These are phyloP conservation scores for Xenopus tropicalis DNA, from an alignment of 2,113 vertebrate species.

Conservation along the genomic window DNA sequence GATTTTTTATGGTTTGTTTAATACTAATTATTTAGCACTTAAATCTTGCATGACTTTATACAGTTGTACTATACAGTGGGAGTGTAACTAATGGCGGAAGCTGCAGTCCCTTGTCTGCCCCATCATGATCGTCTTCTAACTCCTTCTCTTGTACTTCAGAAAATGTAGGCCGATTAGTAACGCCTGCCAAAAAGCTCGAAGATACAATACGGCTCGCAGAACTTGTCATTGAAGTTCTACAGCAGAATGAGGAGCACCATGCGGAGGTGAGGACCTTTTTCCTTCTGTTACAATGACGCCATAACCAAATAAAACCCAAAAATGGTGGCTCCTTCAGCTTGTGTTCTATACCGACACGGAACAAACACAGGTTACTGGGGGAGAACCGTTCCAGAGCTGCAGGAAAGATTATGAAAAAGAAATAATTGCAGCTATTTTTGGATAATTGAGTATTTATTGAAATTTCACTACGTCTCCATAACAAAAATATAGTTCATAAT, in stretches of 20 bases:
- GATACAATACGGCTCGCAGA: constrained; percentile 95
- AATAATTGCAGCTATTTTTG: too few species aligned
- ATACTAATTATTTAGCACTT: constrained; percentile 71
- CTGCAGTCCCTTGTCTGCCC: constrained; percentile 56
- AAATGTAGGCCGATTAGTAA: constrained; percentile 96
- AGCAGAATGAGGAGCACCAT: constrained; percentile 97
- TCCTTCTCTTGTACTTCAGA: constrained; percentile 87
- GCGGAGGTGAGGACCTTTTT: constrained; percentile 84
- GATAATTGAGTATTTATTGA: too few species aligned
- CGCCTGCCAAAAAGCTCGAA: constrained; percentile 98
- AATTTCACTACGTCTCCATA: too few species aligned
- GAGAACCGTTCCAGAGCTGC: too few species aligned
- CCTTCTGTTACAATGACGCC: neutral
- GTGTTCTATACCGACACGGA: neutral
- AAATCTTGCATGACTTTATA: constrained; percentile 70
- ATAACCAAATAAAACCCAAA: neutral
- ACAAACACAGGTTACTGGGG: too few species aligned
- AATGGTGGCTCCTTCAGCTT: neutral
- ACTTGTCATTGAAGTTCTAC: constrained; percentile 96
- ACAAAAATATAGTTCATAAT: too few species aligned
- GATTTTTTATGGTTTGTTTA: constrained; percentile 72
- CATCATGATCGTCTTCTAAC: constrained; percentile 64
- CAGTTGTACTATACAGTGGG: constrained; percentile 56
- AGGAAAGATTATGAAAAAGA: too few species aligned
- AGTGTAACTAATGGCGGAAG: constrained; percentile 55